Base-by-base conservation (phyloP, 2,113 vertebrate genomes). In the Entelurus aequoreus region DNA sequence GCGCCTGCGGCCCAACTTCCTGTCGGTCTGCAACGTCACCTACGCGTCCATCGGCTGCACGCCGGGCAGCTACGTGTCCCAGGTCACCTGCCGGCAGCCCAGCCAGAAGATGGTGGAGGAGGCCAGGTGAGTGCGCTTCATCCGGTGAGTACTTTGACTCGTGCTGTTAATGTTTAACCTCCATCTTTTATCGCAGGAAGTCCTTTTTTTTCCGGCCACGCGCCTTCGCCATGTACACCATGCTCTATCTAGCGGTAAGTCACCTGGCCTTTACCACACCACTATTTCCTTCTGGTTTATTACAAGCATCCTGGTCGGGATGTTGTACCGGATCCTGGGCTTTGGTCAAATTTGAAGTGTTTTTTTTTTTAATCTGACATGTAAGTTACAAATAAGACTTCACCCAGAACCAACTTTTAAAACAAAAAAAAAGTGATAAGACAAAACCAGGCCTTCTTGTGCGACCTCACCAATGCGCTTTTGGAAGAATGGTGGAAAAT, bases 131-230 rank as follows among this genome's bases (percentile, higher is more conserved):
- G 46, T 54, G 36, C 8, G 4, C 50, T 49, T 48, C 40, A 6
- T 28, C 50, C 6, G 28, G 13, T 44, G 6, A 38, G 13, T 48
- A 6, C 13, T 7, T 48, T 36, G 47, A 64, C 19, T 63, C 10
- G 8, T 14, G 0, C 4, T 10, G 66, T 59, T 70, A 62, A 78
- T 75, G 16, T 62, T 12, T 81, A 73, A 77, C 70, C 48, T 54
- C 40, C 59, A n/a, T 69, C 3, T 46, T 62, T 69, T 69, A 52
- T 76, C 67, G 14, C 88, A 93, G 92, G 81, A 93, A 91, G 74
- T 92, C 91, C 5, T 92, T 92, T 79, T 92, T 92, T 89, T 75
- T 92, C 91, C 0, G 90, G 91, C 55, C 90, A 93, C 7, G 87
- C 91, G 65, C 90, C 50, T 91, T 91, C 3, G 84, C 92, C 28